Conservation (phyloP, 2,888 invertebrate genomes). For the Chloromyia formosa region DNA sequence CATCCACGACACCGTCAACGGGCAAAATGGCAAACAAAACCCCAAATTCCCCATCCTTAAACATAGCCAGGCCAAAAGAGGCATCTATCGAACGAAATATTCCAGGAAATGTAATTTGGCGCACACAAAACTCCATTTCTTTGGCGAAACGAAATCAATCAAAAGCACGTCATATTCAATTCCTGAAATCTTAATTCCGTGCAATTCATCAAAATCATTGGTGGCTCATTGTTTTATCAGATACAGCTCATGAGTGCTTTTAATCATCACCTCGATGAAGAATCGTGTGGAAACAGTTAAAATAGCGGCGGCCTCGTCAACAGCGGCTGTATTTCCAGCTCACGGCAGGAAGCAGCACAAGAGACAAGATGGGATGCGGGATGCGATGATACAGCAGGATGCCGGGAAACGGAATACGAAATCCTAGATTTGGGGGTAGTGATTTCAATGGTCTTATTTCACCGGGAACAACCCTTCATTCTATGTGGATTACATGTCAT, state of each 20-base stretch:
- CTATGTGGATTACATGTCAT: too few species aligned
- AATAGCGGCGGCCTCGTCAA: neutral
- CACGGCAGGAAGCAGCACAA: too few species aligned
- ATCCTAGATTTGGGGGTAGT: too few species aligned
- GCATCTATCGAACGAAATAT: constrained; percentile 9
- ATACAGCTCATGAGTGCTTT: constrained; percentile 47
- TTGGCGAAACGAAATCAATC: constrained; percentile 47
- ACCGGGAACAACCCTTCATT: too few species aligned
- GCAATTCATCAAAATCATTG: constrained; percentile 50
- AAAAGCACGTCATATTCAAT: constrained; percentile 50
- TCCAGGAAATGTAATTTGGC: constrained; percentile 29
- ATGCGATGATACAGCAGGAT: neutral
- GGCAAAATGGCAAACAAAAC: neutral
- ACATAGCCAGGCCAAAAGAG: too few species aligned
- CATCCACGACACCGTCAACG: neutral
- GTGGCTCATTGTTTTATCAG: constrained; percentile 50
- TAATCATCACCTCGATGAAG: constrained; percentile 39
- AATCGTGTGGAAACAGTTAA: neutral
- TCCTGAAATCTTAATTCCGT: constrained; percentile 48
- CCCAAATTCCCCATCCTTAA: too few species aligned
- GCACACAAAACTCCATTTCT: constrained; percentile 16
- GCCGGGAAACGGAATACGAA: neutral
- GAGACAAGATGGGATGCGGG: neutral
- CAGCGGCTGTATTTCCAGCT: neutral
- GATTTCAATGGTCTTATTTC: too few species aligned